phyloP scores from a whole-genome alignment of 2,888 invertebrate species.

The Thumatha senex region DNA sequence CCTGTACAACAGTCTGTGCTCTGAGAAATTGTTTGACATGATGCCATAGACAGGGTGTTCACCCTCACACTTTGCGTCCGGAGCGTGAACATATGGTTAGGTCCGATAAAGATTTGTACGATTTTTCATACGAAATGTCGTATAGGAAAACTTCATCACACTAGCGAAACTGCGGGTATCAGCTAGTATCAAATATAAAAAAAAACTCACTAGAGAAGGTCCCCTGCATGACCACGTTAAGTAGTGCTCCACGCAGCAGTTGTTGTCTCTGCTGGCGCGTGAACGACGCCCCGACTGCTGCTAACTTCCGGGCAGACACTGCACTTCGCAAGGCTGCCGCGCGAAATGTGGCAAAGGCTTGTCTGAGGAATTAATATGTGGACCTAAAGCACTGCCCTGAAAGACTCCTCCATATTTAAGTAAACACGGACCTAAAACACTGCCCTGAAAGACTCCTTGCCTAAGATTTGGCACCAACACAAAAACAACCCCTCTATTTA shows the following conservation, averaged over 20 bases:
- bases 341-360: constrained; percentile 67
- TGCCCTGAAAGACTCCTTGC: neutral
- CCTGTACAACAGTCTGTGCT: no score
- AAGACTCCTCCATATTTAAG: neutral
- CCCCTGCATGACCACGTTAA: constrained; percentile 73
- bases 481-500: no score
- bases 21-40: no score
- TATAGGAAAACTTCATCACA: no score
- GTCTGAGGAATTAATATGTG: constrained; percentile 40
- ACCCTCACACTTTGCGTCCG: no score
- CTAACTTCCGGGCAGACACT: constrained; percentile 63
- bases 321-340: constrained; percentile 63
- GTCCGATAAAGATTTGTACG: no score
- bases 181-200: neutral
- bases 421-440: neutral
- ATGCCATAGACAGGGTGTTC: no score
- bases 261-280: constrained; percentile 70
- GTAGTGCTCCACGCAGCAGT: constrained; percentile 56
- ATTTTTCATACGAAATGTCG: no score
- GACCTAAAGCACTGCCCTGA: neutral
- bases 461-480: no score
- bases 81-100: no score
- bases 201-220: constrained; percentile 63
- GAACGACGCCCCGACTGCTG: constrained; percentile 72
- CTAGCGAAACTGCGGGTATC: no score